Evolutionary conservation across 2,797 vertebrate species (phyloP).

Genomic region (Pachyuromys duprasi): DNA sequence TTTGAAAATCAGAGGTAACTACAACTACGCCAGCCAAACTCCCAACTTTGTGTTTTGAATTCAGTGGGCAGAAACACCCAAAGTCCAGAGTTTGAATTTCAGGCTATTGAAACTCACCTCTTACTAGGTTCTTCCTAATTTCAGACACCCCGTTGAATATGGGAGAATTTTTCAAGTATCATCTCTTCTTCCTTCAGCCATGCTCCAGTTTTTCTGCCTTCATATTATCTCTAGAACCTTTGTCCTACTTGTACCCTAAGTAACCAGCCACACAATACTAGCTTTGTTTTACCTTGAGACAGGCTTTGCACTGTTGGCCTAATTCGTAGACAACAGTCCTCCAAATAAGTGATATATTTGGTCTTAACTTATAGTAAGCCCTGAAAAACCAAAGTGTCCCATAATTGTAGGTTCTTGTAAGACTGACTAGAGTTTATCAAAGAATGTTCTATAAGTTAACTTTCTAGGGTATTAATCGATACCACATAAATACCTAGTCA

Average conservation of each 20-base stretch:
- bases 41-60: constrained; percentile 62
- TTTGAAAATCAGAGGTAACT: constrained; percentile 40
- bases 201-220: constrained; percentile 25
- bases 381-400: constrained; percentile 56
- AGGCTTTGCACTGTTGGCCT: neutral
- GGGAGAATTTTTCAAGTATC: neutral
- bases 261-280: neutral
- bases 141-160: neutral
- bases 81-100: constrained; percentile 53
- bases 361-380: constrained; percentile 40
- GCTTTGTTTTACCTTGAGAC: constrained; percentile 10
- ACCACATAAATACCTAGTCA: constrained; percentile 56
- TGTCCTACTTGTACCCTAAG: constrained; percentile 16
- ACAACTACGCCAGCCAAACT: constrained; percentile 48
- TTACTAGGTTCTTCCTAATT: constrained; percentile 46
- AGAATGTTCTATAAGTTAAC: constrained; percentile 58
- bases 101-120: constrained; percentile 5
- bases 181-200: constrained; percentile 28
- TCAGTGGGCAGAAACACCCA: neutral
- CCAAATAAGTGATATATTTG: neutral
- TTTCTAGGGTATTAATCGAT: constrained; percentile 32
- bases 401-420: constrained; percentile 56
- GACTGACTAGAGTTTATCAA: constrained; percentile 58
- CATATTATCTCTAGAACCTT: constrained; percentile 14
- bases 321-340: neutral